Percentiles rank a stretch among this genome's conserved stretches.
phyloP scores from a whole-genome alignment of 2,113 vertebrate species.

The Boulengeromyrus knoepffleri region DNA sequence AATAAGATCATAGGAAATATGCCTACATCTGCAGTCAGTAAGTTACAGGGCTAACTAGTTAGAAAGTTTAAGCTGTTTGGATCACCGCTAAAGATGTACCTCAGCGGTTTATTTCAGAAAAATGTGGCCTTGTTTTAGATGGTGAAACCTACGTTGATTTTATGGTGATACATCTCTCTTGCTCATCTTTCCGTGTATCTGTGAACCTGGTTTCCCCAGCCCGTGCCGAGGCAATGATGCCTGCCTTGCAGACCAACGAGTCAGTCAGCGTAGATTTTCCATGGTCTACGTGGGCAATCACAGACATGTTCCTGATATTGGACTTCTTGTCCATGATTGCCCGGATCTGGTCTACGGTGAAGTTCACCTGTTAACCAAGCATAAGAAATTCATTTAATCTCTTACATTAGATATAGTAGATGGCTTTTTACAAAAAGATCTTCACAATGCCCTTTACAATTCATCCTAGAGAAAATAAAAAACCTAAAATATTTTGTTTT shows the following conservation, averaged over 20 bases:
- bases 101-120: neutral
- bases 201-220: slow-evolving; percentile 43
- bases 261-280: slow-evolving; percentile 52
- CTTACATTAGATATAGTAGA: neutral
- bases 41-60: neutral
- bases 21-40: neutral
- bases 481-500: neutral
- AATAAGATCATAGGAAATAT: neutral
- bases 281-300: slow-evolving; percentile 46
- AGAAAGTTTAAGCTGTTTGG: neutral
- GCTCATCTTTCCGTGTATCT: slow-evolving; percentile 45
- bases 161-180: slow-evolving; percentile 45
- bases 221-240: slow-evolving; percentile 39
- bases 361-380: slow-evolving; percentile 43
- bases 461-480: neutral
- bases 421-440: neutral
- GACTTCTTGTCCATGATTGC: slow-evolving; percentile 52
- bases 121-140: neutral
- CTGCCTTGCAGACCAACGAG: slow-evolving; percentile 40
- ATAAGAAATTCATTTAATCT: neutral
- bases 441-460: neutral
- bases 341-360: slow-evolving; percentile 46
- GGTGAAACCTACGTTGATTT: slow-evolving; percentile 38
- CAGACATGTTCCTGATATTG: slow-evolving; percentile 52
- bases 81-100: neutral